phyloP scores from a whole-genome alignment of 2,888 invertebrate genomes.

The Macaria liturata region DNA sequence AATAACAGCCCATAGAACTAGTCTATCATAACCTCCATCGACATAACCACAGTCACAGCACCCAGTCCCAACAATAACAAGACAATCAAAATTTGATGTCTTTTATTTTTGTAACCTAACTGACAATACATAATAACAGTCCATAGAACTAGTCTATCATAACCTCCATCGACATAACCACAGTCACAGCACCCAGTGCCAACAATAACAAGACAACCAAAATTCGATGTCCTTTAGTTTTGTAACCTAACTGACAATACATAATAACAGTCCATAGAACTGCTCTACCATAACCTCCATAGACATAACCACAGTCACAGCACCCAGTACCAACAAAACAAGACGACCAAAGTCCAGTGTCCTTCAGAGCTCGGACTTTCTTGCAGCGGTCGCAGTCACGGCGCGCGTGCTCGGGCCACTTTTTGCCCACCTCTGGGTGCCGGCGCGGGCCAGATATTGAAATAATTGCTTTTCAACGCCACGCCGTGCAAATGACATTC shows the following conservation, averaged over 20 bases:
- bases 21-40: too few species aligned
- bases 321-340: constrained; percentile 18
- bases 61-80: constrained; percentile 20
- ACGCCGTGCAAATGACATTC: constrained; percentile 83
- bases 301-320: too few species aligned
- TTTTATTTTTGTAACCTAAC: too few species aligned
- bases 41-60: not conserved
- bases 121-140: too few species aligned
- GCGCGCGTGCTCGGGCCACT: constrained; percentile 73
- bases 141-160: too few species aligned
- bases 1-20: too few species aligned
- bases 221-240: constrained; percentile 54
- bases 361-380: constrained; percentile 70
- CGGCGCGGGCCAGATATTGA: constrained; percentile 76
- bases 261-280: too few species aligned
- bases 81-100: constrained; percentile 43
- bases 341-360: constrained; percentile 40
- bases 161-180: too few species aligned
- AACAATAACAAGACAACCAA: constrained; percentile 23
- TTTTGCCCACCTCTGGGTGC: constrained; percentile 69
- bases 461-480: constrained; percentile 82
- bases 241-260: too few species aligned
- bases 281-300: too few species aligned
- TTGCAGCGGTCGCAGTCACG: constrained; percentile 59
- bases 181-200: constrained; percentile 2